Conservation (phyloP, 2,888 invertebrate genomes). For the Mimumesa dahlbomi region DNA sequence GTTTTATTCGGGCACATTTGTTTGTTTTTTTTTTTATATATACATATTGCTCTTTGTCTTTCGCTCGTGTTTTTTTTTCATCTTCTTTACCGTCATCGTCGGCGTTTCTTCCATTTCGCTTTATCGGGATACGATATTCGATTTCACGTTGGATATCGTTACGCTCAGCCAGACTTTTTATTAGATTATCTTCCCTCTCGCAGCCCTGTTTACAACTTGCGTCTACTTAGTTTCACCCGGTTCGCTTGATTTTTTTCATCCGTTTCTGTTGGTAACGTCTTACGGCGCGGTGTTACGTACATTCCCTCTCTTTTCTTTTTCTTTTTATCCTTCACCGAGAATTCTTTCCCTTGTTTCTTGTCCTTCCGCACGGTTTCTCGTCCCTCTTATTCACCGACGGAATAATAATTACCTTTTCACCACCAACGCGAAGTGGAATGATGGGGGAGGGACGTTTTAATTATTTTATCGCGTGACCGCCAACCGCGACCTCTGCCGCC, state of each 20-base stretch:
- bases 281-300: not conserved
- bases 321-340: not conserved
- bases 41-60: not conserved
- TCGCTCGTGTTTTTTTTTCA: not conserved
- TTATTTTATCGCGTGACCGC: conserved; percentile 67
- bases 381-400: conserved; percentile 31
- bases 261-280: too few species aligned
- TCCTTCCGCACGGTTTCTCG: not conserved
- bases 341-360: not conserved
- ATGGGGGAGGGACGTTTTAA: conserved; percentile 60
- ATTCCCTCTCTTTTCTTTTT: not conserved
- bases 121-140: too few species aligned
- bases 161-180: too few species aligned
- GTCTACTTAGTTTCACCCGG: too few species aligned
- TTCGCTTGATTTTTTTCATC: too few species aligned
- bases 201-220: too few species aligned
- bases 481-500: conserved; percentile 48
- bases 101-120: too few species aligned
- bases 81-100: too few species aligned
- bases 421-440: conserved; percentile 42
- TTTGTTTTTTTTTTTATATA: too few species aligned
- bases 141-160: too few species aligned
- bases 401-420: conserved; percentile 67
- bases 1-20: conserved; percentile 21
- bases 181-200: too few species aligned